Percentiles rank a stretch among this genome's conserved stretches.
Evolutionary conservation across 2,888 invertebrate genomes (phyloP).

Genomic region (Luperina nickerlii): DNA sequence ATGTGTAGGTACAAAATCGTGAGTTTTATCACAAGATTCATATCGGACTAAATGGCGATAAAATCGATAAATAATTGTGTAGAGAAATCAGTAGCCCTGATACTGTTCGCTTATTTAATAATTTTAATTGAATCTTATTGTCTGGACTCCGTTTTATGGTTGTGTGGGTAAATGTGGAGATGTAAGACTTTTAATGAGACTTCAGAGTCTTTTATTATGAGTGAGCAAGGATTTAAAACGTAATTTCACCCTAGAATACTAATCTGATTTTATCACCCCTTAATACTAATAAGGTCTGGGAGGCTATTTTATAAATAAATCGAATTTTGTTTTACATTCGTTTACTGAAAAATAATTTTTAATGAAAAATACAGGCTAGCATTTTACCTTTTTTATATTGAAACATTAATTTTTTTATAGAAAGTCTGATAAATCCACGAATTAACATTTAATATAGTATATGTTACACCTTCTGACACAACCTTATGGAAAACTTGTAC

Average conservation of each 20-base stretch:
- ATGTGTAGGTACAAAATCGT: slow-evolving; percentile 47
- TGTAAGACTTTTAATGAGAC: neutral
- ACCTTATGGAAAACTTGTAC: neutral
- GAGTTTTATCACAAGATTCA: slow-evolving; percentile 63
- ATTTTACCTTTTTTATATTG: neutral
- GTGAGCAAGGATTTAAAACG: neutral
- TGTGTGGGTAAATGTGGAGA: neutral
- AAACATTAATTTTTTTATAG: neutral
- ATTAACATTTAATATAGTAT: neutral
- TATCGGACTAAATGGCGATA: slow-evolving; percentile 60
- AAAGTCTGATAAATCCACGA: neutral
- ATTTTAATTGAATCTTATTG: slow-evolving; percentile 48
- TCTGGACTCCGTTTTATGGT: slow-evolving; percentile 23
- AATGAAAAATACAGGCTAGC: neutral
- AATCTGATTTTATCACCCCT: neutral
- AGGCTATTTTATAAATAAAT: neutral
- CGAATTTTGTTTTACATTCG: neutral
- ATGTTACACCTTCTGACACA: neutral
- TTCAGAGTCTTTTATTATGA: neutral
- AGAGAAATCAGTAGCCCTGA: slow-evolving; percentile 40
- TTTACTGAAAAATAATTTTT: neutral
- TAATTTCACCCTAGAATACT: neutral
- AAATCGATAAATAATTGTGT: slow-evolving; percentile 34
- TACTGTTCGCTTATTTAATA: slow-evolving; percentile 32
- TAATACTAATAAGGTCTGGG: neutral